Conservation (phyloP, 2,888 invertebrate species). For the Drosophila ustulata region DNA sequence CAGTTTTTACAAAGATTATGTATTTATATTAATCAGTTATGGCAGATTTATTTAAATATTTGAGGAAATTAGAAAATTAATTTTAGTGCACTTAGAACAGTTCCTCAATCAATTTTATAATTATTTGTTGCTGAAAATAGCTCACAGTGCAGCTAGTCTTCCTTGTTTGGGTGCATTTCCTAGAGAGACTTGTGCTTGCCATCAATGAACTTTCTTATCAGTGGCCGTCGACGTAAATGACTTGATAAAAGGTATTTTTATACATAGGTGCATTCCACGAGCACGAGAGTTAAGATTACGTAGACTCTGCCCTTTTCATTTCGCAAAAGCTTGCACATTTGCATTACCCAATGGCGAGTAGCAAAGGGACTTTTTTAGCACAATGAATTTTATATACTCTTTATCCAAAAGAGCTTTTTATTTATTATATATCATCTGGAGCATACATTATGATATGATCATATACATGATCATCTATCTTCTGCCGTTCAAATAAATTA, state of each 20-base stretch:
- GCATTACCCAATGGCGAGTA: conserved; percentile 16
- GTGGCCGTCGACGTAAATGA: conserved; percentile 12
- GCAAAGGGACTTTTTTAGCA: neutral
- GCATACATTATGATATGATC: too few species aligned
- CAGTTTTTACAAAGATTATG: neutral
- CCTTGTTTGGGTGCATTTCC: neutral
- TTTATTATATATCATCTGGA: too few species aligned
- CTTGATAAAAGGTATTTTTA: conserved; percentile 12
- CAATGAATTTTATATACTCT: conserved; percentile 1
- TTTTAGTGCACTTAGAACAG: neutral
- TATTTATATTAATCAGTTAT: neutral
- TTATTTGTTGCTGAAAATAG: neutral
- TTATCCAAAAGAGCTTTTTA: neutral
- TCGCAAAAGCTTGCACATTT: conserved; percentile 38
- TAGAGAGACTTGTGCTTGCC: conserved; percentile 19
- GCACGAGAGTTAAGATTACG: conserved; percentile 23
- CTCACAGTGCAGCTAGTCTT: neutral
- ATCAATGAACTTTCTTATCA: conserved; percentile 54
- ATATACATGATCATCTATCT: too few species aligned
- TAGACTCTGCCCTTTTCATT: conserved; percentile 27
- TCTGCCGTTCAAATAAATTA: too few species aligned
- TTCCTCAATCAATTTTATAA: neutral
- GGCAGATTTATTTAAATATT: neutral
- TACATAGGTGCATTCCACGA: conserved; percentile 22
- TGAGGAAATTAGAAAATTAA: neutral